A percentile compares a stretch with the other conserved stretches of the same genome.
Conservation (phyloP, 2,797 vertebrate species). For the Xenentodon cancila region DNA sequence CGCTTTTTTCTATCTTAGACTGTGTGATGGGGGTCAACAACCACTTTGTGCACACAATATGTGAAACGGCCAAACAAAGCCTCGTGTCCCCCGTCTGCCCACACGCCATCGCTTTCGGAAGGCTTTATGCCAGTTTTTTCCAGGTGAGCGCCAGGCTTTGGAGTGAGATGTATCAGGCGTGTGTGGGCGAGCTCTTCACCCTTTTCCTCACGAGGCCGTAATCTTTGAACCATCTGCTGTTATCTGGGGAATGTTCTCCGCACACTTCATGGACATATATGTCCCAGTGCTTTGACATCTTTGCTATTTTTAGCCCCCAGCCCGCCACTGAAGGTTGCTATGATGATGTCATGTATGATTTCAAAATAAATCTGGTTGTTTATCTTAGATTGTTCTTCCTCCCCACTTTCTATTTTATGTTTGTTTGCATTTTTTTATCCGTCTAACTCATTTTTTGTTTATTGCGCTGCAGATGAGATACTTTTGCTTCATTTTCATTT, state of each 20-base stretch:
- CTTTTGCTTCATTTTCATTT: slow-evolving; percentile 18
- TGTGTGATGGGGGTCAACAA: slow-evolving; percentile 49
- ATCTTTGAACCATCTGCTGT: slow-evolving; percentile 74
- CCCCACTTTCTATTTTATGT: slow-evolving; percentile 49
- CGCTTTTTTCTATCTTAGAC: slow-evolving; percentile 65
- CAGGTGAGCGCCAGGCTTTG: slow-evolving; percentile 42
- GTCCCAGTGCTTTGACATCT: slow-evolving; percentile 75
- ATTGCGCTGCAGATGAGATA: background rate
- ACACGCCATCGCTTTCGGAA: background rate
- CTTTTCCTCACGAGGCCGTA: slow-evolving; percentile 38
- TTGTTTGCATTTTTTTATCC: slow-evolving; percentile 71
- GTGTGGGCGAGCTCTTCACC: slow-evolving; percentile 43
- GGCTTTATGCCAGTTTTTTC: background rate
- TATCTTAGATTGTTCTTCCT: slow-evolving; percentile 68
- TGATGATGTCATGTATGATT: slow-evolving; percentile 74
- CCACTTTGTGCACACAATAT: slow-evolving; percentile 49
- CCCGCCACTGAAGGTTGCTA: slow-evolving; percentile 61
- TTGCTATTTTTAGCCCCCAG: slow-evolving; percentile 74
- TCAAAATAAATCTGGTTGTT: slow-evolving; percentile 76
- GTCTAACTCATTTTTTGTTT: slow-evolving; percentile 21
- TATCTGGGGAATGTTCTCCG: slow-evolving; percentile 76
- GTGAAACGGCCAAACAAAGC: slow-evolving; percentile 28
- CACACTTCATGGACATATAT: slow-evolving; percentile 83
- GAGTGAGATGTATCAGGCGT: slow-evolving; percentile 24
- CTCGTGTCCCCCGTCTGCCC: slow-evolving; percentile 6